Percentiles rank a stretch among this genome's conserved stretches.
Conservation (phyloP, 1,140 invertebrate species). For the Eufriesea mexicana region DNA sequence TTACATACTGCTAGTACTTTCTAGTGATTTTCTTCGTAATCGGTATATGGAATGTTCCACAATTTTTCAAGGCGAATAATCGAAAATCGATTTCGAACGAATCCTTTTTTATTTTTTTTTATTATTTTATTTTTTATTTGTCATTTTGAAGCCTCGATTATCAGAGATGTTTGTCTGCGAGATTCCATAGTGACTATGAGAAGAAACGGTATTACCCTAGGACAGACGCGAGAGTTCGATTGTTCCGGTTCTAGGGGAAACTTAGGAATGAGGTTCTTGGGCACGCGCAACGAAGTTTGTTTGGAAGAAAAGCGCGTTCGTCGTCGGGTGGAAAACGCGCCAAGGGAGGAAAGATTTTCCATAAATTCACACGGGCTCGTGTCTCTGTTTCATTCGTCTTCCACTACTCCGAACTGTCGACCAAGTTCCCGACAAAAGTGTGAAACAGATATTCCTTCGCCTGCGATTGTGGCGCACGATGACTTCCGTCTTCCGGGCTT, state of each 20-base stretch:
- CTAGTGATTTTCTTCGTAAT: too few relatives aligned
- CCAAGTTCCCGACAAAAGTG: slow-evolving; percentile 21
- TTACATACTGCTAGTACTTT: too few relatives aligned
- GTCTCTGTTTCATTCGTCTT: background rate
- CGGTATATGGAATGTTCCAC: too few relatives aligned
- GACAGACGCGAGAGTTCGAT: background rate
- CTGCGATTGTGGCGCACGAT: background rate
- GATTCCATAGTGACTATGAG: background rate
- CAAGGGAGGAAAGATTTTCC: slow-evolving; percentile 7
- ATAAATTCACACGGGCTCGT: slow-evolving; percentile 4
- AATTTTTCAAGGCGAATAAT: background rate
- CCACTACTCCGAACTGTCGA: slow-evolving; percentile 16
- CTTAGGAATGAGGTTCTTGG: background rate
- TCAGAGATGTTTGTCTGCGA: too few relatives aligned
- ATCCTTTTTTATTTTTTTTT: background rate
- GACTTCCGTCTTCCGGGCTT: background rate
- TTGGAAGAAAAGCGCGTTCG: background rate
- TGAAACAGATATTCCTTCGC: background rate
- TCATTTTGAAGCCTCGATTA: background rate
- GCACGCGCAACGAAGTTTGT: slow-evolving; percentile 3
- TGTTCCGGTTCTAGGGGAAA: background rate
- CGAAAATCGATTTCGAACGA: background rate
- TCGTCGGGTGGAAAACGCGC: background rate
- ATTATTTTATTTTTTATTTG: background rate
- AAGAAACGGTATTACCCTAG: background rate